Evolutionary conservation across 92 coral and sea anemone species (phyloP), one percentile per base, ranked within the genome.

Genomic region (Pocillopora meandrina): DNA sequence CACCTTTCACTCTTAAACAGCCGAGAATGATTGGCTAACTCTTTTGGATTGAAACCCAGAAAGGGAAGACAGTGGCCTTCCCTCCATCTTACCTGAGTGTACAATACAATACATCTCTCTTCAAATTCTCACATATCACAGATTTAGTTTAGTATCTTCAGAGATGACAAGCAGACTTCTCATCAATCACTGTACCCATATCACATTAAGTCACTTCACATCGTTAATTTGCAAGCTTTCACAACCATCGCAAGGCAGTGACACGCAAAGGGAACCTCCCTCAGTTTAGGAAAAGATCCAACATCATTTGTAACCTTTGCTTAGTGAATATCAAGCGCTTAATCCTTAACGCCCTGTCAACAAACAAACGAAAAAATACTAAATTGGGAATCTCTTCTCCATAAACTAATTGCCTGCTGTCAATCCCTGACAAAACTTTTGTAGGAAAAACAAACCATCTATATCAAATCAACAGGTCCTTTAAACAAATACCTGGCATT

Each of bases 161-260:
- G 63, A 74, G 86, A 63, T 63, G 80, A 73, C 80, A 81, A 81
- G 85, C 63, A 70, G 85, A 65, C 92, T 85, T 85, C 92, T 61
- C 89, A 81, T 81, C 92, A 80, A 80, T 80, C 79, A 70, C 86
- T 76, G 90, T 80, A 82, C 71, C 87, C 92, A 85, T 76, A 76
- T 70, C 64, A 80, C 77, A 76, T 89, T 75, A 79, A 79, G 85
- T 76, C 86, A 87, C 89, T 76, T 84, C 89, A 57, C 92, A 85
- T 66, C 87, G 84, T 82, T 76, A 87, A 79, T 71, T 87, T 81
- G 87, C 90, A 85, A 31, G 90, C 83, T 84, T 77, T 84, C 88
- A 65, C 70, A 84, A 84, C 88, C 77, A 58, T 67, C 83, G 76
- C 81, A 84, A 84, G 83, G 82, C 59, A 84, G 82, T 65, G 83